phyloP scores from a whole-genome alignment of 2,888 invertebrate genomes.

The Latheticus oryzae region DNA sequence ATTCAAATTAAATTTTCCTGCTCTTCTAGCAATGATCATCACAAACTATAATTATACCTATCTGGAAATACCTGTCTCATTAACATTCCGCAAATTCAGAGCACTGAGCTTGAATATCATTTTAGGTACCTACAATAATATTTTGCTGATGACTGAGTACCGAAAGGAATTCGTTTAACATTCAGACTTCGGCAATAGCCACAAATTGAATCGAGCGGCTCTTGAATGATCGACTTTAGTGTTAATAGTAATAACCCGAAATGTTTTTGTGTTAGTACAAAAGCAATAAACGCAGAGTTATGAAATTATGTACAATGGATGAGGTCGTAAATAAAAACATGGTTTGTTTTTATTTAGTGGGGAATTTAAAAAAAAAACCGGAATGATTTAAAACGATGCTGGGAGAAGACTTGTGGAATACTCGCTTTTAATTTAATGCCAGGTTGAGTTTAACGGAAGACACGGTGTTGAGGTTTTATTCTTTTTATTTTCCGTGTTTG shows the following conservation, averaged over 20 bases:
- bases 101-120: too few relatives aligned
- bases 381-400: conserved; percentile 17
- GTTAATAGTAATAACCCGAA: conserved; percentile 2
- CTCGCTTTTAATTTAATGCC: conserved; percentile 20
- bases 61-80: conserved; percentile 12
- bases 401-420: conserved; percentile 12
- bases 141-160: background rate
- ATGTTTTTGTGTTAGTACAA: conserved; percentile 1
- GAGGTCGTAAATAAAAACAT: conserved; percentile 15
- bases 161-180: background rate
- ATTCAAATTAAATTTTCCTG: conserved; percentile 12
- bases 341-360: conserved; percentile 13
- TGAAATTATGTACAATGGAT: conserved; percentile 9
- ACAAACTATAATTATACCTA: conserved; percentile 6
- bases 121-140: background rate
- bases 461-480: conserved; percentile 7
- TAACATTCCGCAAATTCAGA: conserved; percentile 10
- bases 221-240: background rate
- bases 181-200: background rate
- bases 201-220: conserved; percentile 4
- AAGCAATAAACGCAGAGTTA: conserved; percentile 2
- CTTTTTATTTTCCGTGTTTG: conserved; percentile 5
- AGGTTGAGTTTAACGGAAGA: conserved; percentile 16
- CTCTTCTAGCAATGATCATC: conserved; percentile 1
- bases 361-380: conserved; percentile 12